Evolutionary conservation across 2,113 vertebrate species (phyloP), one percentile per base, ranked within the genome.

Genomic region (Cygnus atratus): DNA sequence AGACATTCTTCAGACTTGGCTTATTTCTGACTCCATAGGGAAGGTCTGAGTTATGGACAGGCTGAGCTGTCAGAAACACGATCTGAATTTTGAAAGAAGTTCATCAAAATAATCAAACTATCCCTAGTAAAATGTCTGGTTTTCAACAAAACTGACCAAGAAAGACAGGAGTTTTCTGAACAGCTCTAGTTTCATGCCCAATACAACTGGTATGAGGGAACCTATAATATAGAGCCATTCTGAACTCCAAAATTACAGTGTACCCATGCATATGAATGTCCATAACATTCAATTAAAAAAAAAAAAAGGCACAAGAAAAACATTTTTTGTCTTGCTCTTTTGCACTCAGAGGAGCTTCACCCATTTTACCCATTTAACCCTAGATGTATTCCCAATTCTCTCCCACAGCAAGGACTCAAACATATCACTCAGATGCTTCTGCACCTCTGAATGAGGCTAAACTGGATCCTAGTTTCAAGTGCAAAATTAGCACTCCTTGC

Each of bases 221-320:
- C 62, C 41, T 74, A 25, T 16, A 73, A 73, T 35, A 74, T 0
- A 87, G 37, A 35, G 14, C n/a, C 78, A 22, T 63, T 84, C 41
- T 22, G 39, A 91, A 79, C 29, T 87, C 65, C 67, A 82, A 76
- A 91, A 96, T 94, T 93, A 84, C 37, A 71, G 48, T 3, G 35
- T 43, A 65, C 33, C 33, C 20, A 31, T 26, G 16, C 29, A 39
- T n/a, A 44, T 20, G 20, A 14, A 55, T 74, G 28, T 28, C 33
- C 8, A 1, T 29, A 84, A 88, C 39, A 25, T 59, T 54, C 19
- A 46, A 84, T 79, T 87, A 21, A 44, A 44, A 39, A 39, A 39
- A 39, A 39, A 39, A 44, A 22, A 48, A 48, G 46, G 46, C 46
- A 48, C 46, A 48, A 22, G 46, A 48, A 22, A 11, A 48, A 20